These are phyloP conservation scores for Colius striatus DNA, from an alignment of 2,113 vertebrate species.

Conservation along the genomic window DNA sequence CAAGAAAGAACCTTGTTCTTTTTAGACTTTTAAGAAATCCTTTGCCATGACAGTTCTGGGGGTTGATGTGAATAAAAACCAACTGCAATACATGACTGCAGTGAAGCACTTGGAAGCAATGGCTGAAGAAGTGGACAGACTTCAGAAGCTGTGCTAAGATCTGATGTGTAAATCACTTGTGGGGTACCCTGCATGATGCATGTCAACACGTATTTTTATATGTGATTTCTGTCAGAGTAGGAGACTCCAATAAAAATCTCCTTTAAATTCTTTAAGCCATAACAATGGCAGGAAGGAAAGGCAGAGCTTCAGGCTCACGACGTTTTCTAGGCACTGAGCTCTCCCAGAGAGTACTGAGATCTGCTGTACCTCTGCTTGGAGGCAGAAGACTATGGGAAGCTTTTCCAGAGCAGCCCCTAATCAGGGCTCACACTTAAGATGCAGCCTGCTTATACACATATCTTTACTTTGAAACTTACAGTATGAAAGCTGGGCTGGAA, in stretches of 20 bases:
- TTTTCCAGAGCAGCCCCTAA: neutral
- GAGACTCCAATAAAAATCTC: neutral
- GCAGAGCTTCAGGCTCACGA: neutral
- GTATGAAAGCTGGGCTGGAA: neutral
- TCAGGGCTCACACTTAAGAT: neutral
- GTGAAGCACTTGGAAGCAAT: neutral
- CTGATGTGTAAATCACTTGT: neutral
- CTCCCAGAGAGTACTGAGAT: neutral
- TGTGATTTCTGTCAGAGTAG: neutral
- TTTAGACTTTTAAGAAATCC: neutral
- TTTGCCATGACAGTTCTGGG: fast-evolving
- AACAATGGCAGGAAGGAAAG: neutral
- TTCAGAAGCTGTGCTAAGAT: neutral
- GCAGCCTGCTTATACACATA: neutral
- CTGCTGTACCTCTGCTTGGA: neutral
- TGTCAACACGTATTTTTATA: fast-evolving
- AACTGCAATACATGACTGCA: fast-evolving
- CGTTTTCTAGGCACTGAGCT: neutral
- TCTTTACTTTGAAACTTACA: neutral
- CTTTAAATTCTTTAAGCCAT: neutral
- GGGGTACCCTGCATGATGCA: fast-evolving
- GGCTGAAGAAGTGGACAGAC: neutral
- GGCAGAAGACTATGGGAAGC: neutral
- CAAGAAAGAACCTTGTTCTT: neutral
- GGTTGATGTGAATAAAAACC: neutral